phyloP scores from a whole-genome alignment of 2,113 vertebrate species.

The Lathamus discolor region DNA sequence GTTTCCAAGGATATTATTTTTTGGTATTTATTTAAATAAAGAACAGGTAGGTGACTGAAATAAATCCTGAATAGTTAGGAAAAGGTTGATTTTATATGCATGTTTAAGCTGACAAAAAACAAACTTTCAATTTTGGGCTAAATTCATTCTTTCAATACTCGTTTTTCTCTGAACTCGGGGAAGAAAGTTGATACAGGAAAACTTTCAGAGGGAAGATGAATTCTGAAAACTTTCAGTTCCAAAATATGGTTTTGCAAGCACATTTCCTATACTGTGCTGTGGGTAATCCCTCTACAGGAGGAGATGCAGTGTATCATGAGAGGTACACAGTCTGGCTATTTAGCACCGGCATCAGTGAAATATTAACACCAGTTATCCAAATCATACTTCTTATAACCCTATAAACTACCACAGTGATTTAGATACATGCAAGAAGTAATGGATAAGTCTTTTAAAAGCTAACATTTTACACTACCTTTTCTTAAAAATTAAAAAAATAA shows the following conservation, averaged over 20 bases:
- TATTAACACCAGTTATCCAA: neutral
- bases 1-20: neutral
- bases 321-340: neutral
- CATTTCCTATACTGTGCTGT: neutral
- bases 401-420: neutral
- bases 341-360: neutral
- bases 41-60: neutral
- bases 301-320: fast-evolving
- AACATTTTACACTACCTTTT: neutral
- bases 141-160: neutral
- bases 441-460: neutral
- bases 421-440: neutral
- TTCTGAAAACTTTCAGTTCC: neutral
- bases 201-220: neutral
- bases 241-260: neutral
- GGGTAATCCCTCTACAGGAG: neutral
- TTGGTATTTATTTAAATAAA: neutral
- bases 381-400: neutral
- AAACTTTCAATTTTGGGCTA: neutral
- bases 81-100: neutral
- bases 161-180: neutral
- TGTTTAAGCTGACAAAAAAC: neutral
- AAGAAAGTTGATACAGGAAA: neutral
- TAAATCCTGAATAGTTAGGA: neutral
- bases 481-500: neutral